phyloP scores from a whole-genome alignment of 2,113 vertebrate genomes.

The Apistogramma diplotaenia region DNA sequence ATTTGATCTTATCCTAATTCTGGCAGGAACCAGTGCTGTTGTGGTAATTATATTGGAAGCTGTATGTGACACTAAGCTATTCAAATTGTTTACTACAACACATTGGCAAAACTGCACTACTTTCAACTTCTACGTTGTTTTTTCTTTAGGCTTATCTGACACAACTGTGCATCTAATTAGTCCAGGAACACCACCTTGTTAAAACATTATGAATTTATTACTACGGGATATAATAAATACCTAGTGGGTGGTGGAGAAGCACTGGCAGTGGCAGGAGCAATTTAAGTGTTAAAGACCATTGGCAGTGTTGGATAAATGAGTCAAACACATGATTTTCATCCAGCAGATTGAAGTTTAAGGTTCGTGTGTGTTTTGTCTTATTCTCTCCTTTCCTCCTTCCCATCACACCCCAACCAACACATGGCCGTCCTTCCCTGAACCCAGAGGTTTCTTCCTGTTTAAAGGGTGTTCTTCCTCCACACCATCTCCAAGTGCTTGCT shows the following conservation, averaged over 20 bases:
- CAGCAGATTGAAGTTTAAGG: not conserved
- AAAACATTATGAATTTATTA: fast-evolving
- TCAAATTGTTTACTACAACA: not conserved
- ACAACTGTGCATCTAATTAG: not conserved
- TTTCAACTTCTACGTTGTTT: too few relatives aligned
- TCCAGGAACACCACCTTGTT: not conserved
- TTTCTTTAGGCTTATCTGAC: not conserved
- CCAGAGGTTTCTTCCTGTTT: not conserved
- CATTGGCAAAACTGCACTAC: too few relatives aligned
- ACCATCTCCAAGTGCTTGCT: not conserved
- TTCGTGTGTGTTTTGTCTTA: not conserved
- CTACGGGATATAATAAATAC: not conserved
- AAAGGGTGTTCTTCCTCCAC: not conserved
- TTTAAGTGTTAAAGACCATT: not conserved
- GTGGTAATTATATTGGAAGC: not conserved
- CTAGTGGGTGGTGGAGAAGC: not conserved
- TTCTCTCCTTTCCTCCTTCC: not conserved
- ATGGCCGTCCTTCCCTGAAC: not conserved
- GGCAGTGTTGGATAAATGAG: not conserved
- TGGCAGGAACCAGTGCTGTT: not conserved
- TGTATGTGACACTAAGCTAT: not conserved
- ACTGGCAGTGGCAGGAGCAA: not conserved
- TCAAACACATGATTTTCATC: not conserved
- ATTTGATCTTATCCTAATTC: not conserved
- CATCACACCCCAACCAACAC: not conserved